These are phyloP conservation scores for Drosophila incognita DNA, from an alignment of 2,888 invertebrate genomes.

Conservation along the genomic window DNA sequence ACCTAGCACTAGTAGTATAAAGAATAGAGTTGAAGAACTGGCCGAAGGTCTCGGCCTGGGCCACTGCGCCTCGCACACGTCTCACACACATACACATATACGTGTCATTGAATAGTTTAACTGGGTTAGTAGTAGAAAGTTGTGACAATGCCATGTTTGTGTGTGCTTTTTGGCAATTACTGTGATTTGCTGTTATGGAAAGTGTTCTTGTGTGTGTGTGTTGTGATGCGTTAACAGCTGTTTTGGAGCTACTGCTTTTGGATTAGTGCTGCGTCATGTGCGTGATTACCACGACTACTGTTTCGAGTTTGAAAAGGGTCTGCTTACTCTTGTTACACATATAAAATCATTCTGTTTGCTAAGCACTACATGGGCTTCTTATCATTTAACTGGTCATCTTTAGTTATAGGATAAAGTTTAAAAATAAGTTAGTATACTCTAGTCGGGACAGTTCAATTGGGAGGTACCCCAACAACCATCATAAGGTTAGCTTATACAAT, in stretches of 20 bases:
- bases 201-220: slow-evolving; percentile 31
- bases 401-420: not conserved
- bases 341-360: not conserved
- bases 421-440: not conserved
- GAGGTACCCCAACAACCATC: fast-evolving
- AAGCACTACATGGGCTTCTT: not conserved
- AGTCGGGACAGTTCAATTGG: not conserved
- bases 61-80: slow-evolving; percentile 28
- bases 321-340: not conserved
- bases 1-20: not conserved
- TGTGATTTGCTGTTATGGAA: slow-evolving; percentile 47
- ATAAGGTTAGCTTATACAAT: not conserved
- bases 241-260: not conserved
- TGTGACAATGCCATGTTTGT: slow-evolving; percentile 44
- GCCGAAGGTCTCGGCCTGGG: slow-evolving; percentile 54
- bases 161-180: slow-evolving; percentile 52
- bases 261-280: slow-evolving; percentile 12
- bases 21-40: slow-evolving; percentile 24
- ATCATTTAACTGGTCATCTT: not conserved
- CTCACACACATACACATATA: not conserved
- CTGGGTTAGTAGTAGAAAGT: slow-evolving; percentile 75
- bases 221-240: slow-evolving; percentile 18
- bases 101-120: slow-evolving; percentile 63
- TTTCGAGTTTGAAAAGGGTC: not conserved
- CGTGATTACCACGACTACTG: not conserved